Conservation (phyloP, 2,888 invertebrate species). For the Lasioglossum villosulum region DNA sequence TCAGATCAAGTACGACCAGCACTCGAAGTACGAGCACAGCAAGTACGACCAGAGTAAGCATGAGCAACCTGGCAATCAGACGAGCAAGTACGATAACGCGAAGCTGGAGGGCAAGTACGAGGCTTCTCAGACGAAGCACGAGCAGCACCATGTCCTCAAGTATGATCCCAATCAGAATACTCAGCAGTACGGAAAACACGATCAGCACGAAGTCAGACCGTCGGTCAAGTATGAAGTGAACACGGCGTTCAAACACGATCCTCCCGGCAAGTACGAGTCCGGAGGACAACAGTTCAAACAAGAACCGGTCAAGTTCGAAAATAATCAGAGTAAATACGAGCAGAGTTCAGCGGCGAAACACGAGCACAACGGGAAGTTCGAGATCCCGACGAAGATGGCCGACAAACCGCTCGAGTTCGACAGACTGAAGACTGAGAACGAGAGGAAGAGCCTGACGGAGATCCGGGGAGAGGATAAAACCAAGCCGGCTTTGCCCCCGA, state of each 20-base stretch:
- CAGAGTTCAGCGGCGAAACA: conserved; percentile 69
- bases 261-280: conserved; percentile 56
- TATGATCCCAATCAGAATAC: conserved; percentile 62
- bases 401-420: conserved; percentile 81
- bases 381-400: conserved; percentile 74
- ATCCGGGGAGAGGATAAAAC: conserved; percentile 82
- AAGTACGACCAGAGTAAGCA: conserved; percentile 71
- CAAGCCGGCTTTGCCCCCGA: conserved; percentile 93
- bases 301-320: conserved; percentile 70
- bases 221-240: conserved; percentile 72
- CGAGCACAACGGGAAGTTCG: conserved; percentile 77
- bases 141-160: conserved; percentile 62
- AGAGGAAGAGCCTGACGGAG: conserved; percentile 75
- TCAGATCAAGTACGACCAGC: conserved; percentile 68
- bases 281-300: conserved; percentile 70
- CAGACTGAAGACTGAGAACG: conserved; percentile 72
- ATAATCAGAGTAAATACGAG: conserved; percentile 70
- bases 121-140: conserved; percentile 58
- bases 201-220: conserved; percentile 70
- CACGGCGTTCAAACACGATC: conserved; percentile 72
- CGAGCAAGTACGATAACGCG: conserved; percentile 69
- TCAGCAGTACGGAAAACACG: conserved; percentile 74
- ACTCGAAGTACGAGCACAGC: conserved; percentile 69
- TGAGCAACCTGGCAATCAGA: conserved; percentile 72
- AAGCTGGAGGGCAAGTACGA: conserved; percentile 76